A percentile compares a stretch with the other conserved stretches of the same genome.
Conservation (phyloP, 1,140 invertebrate species). For the Achroia grisella region DNA sequence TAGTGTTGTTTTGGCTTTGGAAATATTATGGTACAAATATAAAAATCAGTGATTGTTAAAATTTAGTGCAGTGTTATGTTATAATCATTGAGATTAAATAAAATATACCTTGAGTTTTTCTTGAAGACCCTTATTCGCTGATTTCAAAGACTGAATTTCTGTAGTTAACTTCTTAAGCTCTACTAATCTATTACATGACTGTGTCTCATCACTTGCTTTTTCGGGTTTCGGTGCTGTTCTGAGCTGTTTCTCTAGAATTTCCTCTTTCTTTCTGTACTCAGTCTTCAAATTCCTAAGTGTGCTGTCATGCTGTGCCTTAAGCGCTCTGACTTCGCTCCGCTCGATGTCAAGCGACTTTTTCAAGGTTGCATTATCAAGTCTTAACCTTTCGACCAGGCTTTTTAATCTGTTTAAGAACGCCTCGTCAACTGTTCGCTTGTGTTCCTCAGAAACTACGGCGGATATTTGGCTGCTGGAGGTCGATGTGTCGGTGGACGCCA, state of each 20-base stretch:
- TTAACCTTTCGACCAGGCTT: conserved; percentile 63
- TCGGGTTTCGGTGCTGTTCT: conserved; percentile 45
- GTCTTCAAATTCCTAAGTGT: conserved; percentile 62
- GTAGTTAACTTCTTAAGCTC: conserved; percentile 55
- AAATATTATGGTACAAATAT: conserved; percentile 18
- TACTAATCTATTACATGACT: conserved; percentile 31
- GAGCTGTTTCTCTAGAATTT: conserved; percentile 62
- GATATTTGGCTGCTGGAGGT: conserved; percentile 59
- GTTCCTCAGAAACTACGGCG: conserved; percentile 44
- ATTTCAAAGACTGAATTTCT: conserved; percentile 69
- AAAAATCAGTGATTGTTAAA: not conserved
- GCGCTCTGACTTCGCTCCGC: conserved; percentile 71
- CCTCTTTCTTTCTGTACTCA: conserved; percentile 66
- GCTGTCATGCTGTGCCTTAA: conserved; percentile 63
- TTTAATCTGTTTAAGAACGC: conserved; percentile 65
- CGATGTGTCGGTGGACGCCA: conserved; percentile 68
- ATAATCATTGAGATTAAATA: too few species aligned
- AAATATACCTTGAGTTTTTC: conserved; percentile 66
- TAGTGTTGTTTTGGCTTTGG: conserved; percentile 31
- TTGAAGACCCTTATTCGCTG: conserved; percentile 68
- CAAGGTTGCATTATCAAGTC: conserved; percentile 66
- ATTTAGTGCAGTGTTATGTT: too few species aligned
- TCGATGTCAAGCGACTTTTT: conserved; percentile 71
- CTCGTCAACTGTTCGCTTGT: conserved; percentile 66
- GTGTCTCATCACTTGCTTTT: conserved; percentile 31